These are phyloP conservation scores for Erebia palarica DNA, from an alignment of 2,888 invertebrate species.

Conservation along the genomic window DNA sequence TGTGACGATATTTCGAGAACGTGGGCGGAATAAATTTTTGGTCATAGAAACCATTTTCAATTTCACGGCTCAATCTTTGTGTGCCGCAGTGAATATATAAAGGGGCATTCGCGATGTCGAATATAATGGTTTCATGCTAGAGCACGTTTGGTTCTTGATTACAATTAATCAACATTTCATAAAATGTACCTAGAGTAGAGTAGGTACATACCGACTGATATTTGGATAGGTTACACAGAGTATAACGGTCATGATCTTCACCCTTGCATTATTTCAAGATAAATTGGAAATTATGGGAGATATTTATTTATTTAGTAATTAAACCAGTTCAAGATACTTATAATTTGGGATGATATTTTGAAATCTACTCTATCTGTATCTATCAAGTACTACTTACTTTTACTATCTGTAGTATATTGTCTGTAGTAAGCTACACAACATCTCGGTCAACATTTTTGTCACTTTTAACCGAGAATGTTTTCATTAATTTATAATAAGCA, in stretches of 20 bases:
- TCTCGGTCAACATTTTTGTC: neutral
- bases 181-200: neutral
- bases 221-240: neutral
- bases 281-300: too few relatives aligned
- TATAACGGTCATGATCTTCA: too few relatives aligned
- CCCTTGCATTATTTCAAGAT: too few relatives aligned
- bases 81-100: slow-evolving; percentile 80
- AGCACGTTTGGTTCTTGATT: slow-evolving; percentile 69
- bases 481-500: slow-evolving; percentile 39
- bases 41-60: slow-evolving; percentile 81
- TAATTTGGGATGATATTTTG: too few relatives aligned
- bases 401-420: too few relatives aligned
- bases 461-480: slow-evolving; percentile 22
- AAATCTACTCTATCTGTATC: neutral
- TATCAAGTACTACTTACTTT: neutral
- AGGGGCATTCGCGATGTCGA: slow-evolving; percentile 79
- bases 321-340: too few relatives aligned
- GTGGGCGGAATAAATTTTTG: slow-evolving; percentile 77
- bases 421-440: too few relatives aligned
- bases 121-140: slow-evolving; percentile 79
- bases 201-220: too few relatives aligned
- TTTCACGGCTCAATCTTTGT: slow-evolving; percentile 82
- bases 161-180: slow-evolving; percentile 7
- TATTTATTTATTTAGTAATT: too few relatives aligned
- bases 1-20: slow-evolving; percentile 69